phyloP scores from a whole-genome alignment of 92 coral and sea anemone genomes.

The Phymanthus crucifer region DNA sequence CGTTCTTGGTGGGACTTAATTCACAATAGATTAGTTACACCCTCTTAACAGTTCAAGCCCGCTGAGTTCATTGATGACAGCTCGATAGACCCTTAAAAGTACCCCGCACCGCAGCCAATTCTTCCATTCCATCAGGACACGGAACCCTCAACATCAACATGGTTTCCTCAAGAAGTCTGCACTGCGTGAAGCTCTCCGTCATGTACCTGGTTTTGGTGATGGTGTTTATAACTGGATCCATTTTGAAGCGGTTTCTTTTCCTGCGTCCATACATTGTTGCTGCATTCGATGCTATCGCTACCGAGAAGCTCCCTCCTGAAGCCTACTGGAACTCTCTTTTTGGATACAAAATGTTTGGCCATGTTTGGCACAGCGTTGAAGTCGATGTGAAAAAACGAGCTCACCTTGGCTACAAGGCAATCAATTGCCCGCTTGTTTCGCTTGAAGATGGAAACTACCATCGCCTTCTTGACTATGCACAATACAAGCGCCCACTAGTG shows the following conservation, averaged over 20 bases:
- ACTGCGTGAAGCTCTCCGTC: slow-evolving; percentile 10
- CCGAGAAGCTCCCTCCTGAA: slow-evolving; percentile 34
- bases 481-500: slow-evolving; percentile 47
- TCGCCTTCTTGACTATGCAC: slow-evolving; percentile 55
- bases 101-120: slow-evolving; percentile 2
- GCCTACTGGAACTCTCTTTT: slow-evolving; percentile 49
- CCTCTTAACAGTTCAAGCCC: slow-evolving; percentile 25
- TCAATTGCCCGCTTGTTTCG: slow-evolving; percentile 59
- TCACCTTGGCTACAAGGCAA: slow-evolving; percentile 42
- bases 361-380: slow-evolving; percentile 48
- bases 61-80: slow-evolving; percentile 27
- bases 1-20: slow-evolving; percentile 14
- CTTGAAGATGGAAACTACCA: slow-evolving; percentile 35
- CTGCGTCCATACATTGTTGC: slow-evolving; percentile 14
- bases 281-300: slow-evolving; percentile 31
- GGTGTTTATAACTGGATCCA: slow-evolving; percentile 18
- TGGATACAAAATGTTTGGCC: slow-evolving; percentile 57
- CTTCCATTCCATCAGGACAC: slow-evolving; percentile 4
- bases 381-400: slow-evolving; percentile 54
- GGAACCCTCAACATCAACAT: slow-evolving; percentile 16
- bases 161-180: slow-evolving; percentile 20
- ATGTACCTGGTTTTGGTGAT: slow-evolving; percentile 23
- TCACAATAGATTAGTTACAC: slow-evolving; percentile 21
- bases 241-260: slow-evolving; percentile 27
- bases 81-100: neutral